phyloP scores from a whole-genome alignment of 53 echinoderm and acorn worm species.

The Temnopleurus reevesii region DNA sequence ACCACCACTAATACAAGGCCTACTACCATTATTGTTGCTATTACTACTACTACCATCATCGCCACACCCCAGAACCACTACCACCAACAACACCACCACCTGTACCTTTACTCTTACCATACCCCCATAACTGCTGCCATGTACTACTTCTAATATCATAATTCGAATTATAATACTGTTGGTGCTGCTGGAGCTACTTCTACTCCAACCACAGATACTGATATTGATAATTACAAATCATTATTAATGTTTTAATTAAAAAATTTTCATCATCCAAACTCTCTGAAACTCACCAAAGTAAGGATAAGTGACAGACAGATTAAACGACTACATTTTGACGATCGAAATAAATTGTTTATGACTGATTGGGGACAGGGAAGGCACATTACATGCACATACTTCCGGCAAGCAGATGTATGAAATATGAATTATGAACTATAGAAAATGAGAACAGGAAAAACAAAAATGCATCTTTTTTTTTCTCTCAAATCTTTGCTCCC shows the following conservation, averaged over 20 bases:
- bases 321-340: not conserved
- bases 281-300: too few relatives aligned
- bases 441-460: not conserved
- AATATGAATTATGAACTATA: not conserved
- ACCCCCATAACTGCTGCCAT: not conserved
- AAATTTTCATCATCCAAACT: not conserved
- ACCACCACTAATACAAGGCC: not conserved
- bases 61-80: not conserved
- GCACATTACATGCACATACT: not conserved
- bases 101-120: not conserved
- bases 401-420: not conserved
- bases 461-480: slow-evolving; percentile 10
- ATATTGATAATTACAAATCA: not conserved
- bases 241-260: not conserved
- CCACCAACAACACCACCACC: not conserved
- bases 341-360: not conserved
- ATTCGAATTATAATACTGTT: not conserved
- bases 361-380: not conserved
- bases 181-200: not conserved
- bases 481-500: not conserved
- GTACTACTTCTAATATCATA: not conserved
- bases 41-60: not conserved
- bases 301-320: not conserved
- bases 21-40: not conserved
- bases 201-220: not conserved